These are phyloP conservation scores for Aphaenogaster floridana DNA, from an alignment of 1,140 invertebrate genomes.

Conservation along the genomic window DNA sequence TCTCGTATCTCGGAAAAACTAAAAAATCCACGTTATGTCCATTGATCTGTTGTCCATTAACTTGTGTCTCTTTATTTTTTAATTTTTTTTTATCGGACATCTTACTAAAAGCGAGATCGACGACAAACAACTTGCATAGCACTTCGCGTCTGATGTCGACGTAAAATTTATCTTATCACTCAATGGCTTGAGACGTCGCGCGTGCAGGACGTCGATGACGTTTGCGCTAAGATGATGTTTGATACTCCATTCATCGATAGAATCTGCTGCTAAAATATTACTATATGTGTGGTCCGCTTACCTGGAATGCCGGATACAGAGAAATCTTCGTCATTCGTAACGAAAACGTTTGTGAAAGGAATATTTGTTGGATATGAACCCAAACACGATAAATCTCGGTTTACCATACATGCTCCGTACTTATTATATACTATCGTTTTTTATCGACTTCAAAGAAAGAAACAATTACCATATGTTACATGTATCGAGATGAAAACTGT, in stretches of 20 bases:
- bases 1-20: background rate
- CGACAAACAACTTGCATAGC: slow-evolving; percentile 14
- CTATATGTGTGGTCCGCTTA: background rate
- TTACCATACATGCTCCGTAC: background rate
- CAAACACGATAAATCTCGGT: slow-evolving; percentile 13
- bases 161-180: slow-evolving; percentile 59
- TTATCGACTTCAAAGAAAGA: background rate
- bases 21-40: background rate
- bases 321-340: slow-evolving; percentile 5
- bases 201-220: slow-evolving; percentile 1
- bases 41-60: background rate
- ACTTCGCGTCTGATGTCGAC: slow-evolving; percentile 32
- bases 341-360: slow-evolving; percentile 15
- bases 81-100: background rate
- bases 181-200: slow-evolving; percentile 3
- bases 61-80: background rate
- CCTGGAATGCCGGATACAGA: background rate
- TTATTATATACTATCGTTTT: background rate
- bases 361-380: background rate
- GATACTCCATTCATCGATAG: slow-evolving; percentile 35
- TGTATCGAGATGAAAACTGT: background rate
- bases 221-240: slow-evolving; percentile 16
- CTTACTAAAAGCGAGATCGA: slow-evolving; percentile 14
- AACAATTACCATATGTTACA: background rate
- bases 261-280: slow-evolving; percentile 22